phyloP scores from a whole-genome alignment of 2,888 invertebrate species.

The Lasioglossum calceatum region DNA sequence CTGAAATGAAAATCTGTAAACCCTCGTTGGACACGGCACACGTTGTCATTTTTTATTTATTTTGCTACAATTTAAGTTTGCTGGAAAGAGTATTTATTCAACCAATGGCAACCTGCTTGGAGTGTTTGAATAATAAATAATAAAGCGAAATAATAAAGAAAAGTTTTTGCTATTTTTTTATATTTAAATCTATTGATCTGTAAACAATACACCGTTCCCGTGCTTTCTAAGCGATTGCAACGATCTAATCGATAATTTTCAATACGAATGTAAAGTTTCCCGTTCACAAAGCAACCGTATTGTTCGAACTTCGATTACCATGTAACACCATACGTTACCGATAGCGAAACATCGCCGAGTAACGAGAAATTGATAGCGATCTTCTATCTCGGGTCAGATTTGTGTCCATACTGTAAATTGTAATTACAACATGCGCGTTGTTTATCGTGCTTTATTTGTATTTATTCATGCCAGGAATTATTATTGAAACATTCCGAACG shows the following conservation, averaged over 20 bases:
- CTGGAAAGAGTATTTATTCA: too few species aligned
- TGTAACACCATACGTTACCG: neutral
- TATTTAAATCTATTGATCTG: neutral
- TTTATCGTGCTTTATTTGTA: conserved; percentile 30
- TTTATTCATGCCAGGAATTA: conserved; percentile 14
- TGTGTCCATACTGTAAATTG: conserved; percentile 17
- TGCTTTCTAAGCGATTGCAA: neutral
- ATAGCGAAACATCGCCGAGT: neutral
- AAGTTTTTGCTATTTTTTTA: neutral
- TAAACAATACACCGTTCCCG: neutral
- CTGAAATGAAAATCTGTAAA: neutral
- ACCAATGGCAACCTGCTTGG: too few species aligned
- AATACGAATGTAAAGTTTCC: neutral
- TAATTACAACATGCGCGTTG: conserved; percentile 16
- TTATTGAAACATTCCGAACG: neutral
- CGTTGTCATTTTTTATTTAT: too few species aligned
- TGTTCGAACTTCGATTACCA: conserved; percentile 1
- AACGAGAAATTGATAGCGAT: conserved; percentile 41
- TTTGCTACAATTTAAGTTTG: too few species aligned
- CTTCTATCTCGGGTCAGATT: neutral
- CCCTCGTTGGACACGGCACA: neutral
- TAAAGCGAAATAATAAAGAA: too few species aligned
- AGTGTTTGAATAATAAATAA: too few species aligned
- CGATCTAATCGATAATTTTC: neutral
- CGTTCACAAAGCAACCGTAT: neutral